Base-by-base conservation (phyloP, 2,797 vertebrate genomes). In the Manis pentadactyla region DNA sequence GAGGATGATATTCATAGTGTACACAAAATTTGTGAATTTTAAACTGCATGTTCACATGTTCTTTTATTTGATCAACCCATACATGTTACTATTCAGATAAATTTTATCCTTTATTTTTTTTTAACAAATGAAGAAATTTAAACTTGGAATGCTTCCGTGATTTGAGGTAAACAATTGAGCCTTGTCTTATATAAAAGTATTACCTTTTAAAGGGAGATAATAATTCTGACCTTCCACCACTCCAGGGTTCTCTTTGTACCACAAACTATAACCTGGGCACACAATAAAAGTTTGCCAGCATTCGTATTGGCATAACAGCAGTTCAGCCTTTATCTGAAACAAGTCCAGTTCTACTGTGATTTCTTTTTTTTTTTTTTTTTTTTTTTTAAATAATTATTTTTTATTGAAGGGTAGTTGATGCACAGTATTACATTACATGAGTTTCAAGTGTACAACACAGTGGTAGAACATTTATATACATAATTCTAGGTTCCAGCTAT, bases 21-120 rank as follows among this genome's bases (percentile, higher is more conserved):
- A 64, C 23, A 49, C 3, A 64, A 68, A 29, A 57, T 46, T 95
- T 94, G 46, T 66, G 53, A 34, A 34, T 84, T 88, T 93, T 46
- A 82, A 92, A 73, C 31, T 49, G 17, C 5, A 73, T 53, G 29
- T 34, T 21, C 42, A 39, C 4, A 5, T 82, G n/a, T 79, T 84
- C 37, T 89, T 85, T 94, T 69, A 86, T 93, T 90, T 75, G 59
- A 77, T 75, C 23, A 69, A 74, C 57, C 81, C 42, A 90, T 39
- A 59, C 63, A 29, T 69, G 31, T 81, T 88, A 64, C 84, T 88
- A 57, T 71, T 34, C 63, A 93, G 46, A 61, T 84, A 78, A 57
- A 61, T 87, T 93, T 69, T 86, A 86, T 59, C 14, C 17, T 88
- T 71, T 39, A 39, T 39, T 46, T 39, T 39, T 46, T 51, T 73